phyloP scores from a whole-genome alignment of 2,888 invertebrate species.

The Aphodius sticticus region DNA sequence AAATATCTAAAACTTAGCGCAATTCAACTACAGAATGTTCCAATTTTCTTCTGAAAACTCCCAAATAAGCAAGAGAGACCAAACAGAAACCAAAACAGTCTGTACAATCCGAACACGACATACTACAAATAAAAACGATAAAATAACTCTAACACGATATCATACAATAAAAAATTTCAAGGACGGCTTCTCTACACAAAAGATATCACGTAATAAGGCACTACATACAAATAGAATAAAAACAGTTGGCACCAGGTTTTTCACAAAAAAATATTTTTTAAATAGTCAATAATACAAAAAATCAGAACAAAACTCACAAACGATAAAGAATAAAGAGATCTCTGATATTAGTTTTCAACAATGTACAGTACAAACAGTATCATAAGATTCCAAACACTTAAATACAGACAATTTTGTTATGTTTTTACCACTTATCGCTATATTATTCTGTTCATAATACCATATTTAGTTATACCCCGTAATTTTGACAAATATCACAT shows the following conservation, averaged over 20 bases:
- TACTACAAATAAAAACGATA: not conserved
- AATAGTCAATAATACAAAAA: not conserved
- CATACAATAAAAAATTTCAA: not conserved
- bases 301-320: not conserved
- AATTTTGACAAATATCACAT: no score
- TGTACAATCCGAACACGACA: not conserved
- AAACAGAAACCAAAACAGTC: not conserved
- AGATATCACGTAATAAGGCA: not conserved
- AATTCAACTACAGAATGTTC: not conserved
- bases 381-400: no score
- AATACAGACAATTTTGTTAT: no score
- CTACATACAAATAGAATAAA: conserved; percentile 4
- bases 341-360: not conserved
- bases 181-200: not conserved
- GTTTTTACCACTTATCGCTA: no score
- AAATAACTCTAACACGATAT: not conserved
- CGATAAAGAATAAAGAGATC: not conserved
- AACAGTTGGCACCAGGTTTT: not conserved
- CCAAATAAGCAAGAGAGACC: not conserved
- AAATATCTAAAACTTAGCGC: not conserved
- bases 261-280: not conserved
- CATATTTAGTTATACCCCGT: no score
- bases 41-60: not conserved
- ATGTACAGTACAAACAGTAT: not conserved
- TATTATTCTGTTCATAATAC: no score